Base-by-base conservation (phyloP, 2,888 invertebrate species). In the Hydrotaea cyrtoneurina region DNA sequence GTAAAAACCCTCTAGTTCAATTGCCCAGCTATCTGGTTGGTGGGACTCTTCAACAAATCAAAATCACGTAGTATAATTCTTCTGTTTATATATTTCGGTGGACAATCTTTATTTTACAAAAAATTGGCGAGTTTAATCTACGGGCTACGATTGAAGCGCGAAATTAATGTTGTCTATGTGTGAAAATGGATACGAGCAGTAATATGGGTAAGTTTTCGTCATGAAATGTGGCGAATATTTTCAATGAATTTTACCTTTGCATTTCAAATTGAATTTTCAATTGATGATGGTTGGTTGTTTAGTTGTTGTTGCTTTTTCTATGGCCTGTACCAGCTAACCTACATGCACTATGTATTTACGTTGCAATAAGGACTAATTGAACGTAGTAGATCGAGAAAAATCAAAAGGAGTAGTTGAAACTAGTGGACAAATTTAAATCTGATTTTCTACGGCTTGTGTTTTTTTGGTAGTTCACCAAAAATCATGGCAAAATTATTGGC, bases 201-300 rank as follows among this genome's bases (percentile, higher is more conserved):
- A 71, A 80, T 71, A 81, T 86, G 79, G 87, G 87, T 87, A 73
- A 87, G 87, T 85, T 8, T 8, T 55, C n/a, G 7, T 50, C n/a
- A 1, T 31, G 31, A 31, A 50, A 13, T 50, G 50, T 50, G n/a
- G 50, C 15, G 15, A 3, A 23, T 57, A 26, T 53, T 21, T 82
- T 55, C 10, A 59, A 69, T 72, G 43, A 73, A 8, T 59, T 55
- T 43, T 31, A 11, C 36, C 31, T 82, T 86, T 77, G 75, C 80
- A 82, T 86, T 87, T 87, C 83, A 87, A 87, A 86, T 86, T 86
- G 86, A 87, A 87, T 82, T 82, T 84, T 86, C 86, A 86, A 86
- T 86, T 83, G 79, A 74, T 81, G 77, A 74, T 79, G 43, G 55
- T 79, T 59, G 59, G 50, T 39, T 39, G 31, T 62, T 36, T 50